These are phyloP conservation scores for Turdus rufiventris DNA, from an alignment of 2,113 vertebrate species.

Conservation along the genomic window DNA sequence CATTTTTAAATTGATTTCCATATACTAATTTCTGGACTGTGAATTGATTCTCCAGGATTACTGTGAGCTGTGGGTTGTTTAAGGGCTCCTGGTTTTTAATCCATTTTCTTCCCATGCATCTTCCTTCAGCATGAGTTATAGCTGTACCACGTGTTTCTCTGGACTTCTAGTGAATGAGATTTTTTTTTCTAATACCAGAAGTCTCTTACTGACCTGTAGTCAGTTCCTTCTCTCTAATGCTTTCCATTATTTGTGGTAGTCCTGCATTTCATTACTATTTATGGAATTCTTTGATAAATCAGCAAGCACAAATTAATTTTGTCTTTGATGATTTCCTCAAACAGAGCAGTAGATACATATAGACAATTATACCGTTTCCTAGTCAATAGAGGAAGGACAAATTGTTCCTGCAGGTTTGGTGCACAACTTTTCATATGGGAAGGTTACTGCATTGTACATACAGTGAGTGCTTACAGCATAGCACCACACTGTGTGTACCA, in stretches of 20 bases:
- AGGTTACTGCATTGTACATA: not conserved
- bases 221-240: not conserved
- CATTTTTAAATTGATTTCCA: not conserved
- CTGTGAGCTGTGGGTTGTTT: not conserved
- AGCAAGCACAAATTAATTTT: not conserved
- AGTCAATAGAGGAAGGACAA: not conserved
- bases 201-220: not conserved
- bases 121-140: not conserved
- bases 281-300: not conserved
- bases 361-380: not conserved
- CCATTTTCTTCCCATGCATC: not conserved
- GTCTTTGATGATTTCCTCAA: not conserved
- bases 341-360: not conserved
- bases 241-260: not conserved
- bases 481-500: not conserved
- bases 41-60: not conserved
- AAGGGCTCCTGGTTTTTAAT: not conserved
- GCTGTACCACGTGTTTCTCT: not conserved
- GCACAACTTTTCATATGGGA: not conserved
- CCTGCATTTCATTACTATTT: not conserved
- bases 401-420: not conserved
- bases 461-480: not conserved
- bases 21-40: not conserved
- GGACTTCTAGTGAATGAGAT: not conserved
- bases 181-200: not conserved